Base-by-base conservation (phyloP, 2,888 invertebrate species). In the Melanostoma mellinum region DNA sequence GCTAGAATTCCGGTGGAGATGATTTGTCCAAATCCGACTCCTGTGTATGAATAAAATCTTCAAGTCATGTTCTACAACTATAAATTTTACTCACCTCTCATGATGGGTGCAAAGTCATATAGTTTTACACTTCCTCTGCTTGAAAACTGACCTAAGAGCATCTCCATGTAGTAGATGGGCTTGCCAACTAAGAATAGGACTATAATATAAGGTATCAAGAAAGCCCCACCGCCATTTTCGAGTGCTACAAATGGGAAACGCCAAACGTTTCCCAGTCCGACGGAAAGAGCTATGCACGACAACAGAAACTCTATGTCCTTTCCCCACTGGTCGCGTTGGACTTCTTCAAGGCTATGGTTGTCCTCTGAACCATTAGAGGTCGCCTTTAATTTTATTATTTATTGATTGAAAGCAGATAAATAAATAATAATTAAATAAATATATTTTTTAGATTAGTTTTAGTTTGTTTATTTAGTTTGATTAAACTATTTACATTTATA, bases 111-210 rank as follows among this genome's bases (percentile, higher is more conserved):
- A 87, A 94, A 92, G 81, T 95, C 95, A 78, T 90, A 92, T 35
- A 94, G 93, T 86, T 94, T 94, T 4, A 94, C 93, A 75, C 94
- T 94, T n/a, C 95, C 95, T 73, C 93, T 92, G 84, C 94, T 94
- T 35, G 94, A 93, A 88, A 95, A 96, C 89, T 96, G 96, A 0
- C 96, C 96, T 48, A 96, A 88, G 3, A 94, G 89, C 92, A 95
- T 94, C 90, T 96, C 95, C 91, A 96, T 90, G 87, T 94, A 95
- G 87, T 96, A 95, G 68, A 96, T 91, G 0, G 95, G 95, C 84
- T 94, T 92, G 4, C 94, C 95, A 40, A 95, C 93, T 55, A 95
- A 87, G 36, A 94, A 89, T 33, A 95, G 89, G 1, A 94, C 93
- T 55, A 94, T 92, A 38, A 95, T 89, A 86, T 95, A 95, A 0